phyloP scores from a whole-genome alignment of 2,113 vertebrate species.

The Opisthocomus hoazin region DNA sequence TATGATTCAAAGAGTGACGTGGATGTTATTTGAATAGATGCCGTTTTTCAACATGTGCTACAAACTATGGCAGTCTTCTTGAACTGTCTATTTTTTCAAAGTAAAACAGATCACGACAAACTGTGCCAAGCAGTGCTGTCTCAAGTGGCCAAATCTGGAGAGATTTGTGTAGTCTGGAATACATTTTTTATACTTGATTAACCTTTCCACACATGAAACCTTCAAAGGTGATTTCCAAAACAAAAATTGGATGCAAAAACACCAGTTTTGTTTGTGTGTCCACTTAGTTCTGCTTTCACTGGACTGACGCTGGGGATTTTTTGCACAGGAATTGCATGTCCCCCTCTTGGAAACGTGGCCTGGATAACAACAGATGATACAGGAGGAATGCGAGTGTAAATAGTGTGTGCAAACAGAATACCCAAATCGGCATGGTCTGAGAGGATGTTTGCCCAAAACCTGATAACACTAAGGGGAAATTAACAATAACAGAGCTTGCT shows the following conservation, averaged over 20 bases:
- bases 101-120: not conserved
- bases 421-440: not conserved
- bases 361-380: not conserved
- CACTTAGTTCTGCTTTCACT: not conserved
- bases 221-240: not conserved
- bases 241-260: not conserved
- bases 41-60: not conserved
- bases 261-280: not conserved
- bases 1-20: fast-evolving
- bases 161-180: not conserved
- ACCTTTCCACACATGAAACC: not conserved
- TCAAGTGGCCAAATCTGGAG: not conserved
- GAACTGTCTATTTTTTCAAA: not conserved
- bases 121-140: not conserved
- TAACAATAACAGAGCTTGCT: not conserved
- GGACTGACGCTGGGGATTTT: not conserved
- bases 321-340: not conserved
- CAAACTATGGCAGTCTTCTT: not conserved
- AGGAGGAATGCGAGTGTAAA: not conserved
- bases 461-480: not conserved
- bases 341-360: not conserved
- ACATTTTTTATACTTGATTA: not conserved
- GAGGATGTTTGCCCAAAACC: not conserved
- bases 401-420: not conserved
- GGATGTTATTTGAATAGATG: not conserved